Evolutionary conservation across 1,140 invertebrate genomes (phyloP).

Genomic region (Drosophila kurseongensis): DNA sequence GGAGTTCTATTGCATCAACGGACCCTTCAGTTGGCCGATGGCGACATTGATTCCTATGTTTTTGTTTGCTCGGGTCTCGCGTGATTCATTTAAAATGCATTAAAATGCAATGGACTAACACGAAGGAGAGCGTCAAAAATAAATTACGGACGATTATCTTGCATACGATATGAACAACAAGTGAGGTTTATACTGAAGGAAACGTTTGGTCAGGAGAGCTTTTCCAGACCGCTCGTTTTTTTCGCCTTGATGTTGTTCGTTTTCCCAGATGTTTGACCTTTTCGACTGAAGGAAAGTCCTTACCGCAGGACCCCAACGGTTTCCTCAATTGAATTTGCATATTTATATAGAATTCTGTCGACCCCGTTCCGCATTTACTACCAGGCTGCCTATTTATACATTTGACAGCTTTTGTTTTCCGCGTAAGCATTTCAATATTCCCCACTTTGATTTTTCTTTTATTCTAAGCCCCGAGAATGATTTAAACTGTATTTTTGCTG

Average conservation of each 20-base stretch:
- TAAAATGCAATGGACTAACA: slow-evolving; percentile 70
- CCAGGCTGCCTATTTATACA: slow-evolving; percentile 45
- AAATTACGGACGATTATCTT: slow-evolving; percentile 52
- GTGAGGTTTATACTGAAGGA: not conserved
- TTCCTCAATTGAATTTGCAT: slow-evolving; percentile 69
- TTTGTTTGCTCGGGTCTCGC: slow-evolving; percentile 40
- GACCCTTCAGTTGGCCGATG: slow-evolving; percentile 62
- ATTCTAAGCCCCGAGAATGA: slow-evolving; percentile 28
- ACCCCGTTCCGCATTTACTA: not conserved
- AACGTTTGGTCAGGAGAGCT: not conserved
- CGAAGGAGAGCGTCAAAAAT: slow-evolving; percentile 33
- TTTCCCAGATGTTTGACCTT: slow-evolving; percentile 64
- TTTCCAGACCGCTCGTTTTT: slow-evolving; percentile 3
- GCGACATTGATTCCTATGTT: slow-evolving; percentile 31
- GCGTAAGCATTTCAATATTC: slow-evolving; percentile 18
- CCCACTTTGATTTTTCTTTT: slow-evolving; percentile 31
- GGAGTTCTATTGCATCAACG: slow-evolving; percentile 47
- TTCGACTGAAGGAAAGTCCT: slow-evolving; percentile 11
- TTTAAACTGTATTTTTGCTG: slow-evolving; percentile 55
- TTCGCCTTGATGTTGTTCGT: not conserved
- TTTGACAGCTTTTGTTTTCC: slow-evolving; percentile 46
- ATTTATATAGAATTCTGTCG: slow-evolving; percentile 45
- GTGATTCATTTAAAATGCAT: slow-evolving; percentile 74
- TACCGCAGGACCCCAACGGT: not conserved
- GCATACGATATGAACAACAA: slow-evolving; percentile 39